Evolutionary conservation across 2,797 vertebrate genomes (phyloP).

Genomic region (Periparus ater): DNA sequence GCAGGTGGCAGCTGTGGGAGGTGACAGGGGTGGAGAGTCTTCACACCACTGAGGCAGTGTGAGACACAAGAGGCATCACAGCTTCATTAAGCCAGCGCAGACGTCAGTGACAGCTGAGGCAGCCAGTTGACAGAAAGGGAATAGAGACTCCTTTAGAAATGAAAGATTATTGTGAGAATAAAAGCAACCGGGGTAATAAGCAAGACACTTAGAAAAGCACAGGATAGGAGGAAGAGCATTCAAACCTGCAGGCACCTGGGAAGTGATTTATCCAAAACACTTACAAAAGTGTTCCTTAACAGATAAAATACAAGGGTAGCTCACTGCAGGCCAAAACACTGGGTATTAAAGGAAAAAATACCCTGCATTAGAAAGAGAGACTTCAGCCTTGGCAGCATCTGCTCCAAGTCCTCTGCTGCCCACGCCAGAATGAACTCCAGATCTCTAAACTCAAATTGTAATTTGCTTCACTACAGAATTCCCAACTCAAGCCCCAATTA

Average conservation of each 20-base stretch:
- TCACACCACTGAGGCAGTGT: neutral
- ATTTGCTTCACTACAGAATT: slow-evolving; percentile 1
- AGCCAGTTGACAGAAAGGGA: neutral
- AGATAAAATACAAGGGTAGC: neutral
- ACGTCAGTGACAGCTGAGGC: neutral
- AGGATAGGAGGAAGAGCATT: neutral
- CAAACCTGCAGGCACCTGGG: neutral
- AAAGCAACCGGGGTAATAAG: neutral
- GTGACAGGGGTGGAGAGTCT: neutral
- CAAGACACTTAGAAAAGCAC: neutral
- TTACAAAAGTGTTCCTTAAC: neutral
- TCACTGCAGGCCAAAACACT: neutral
- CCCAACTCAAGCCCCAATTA: neutral
- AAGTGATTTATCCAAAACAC: neutral
- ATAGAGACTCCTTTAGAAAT: neutral
- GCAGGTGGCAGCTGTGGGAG: neutral
- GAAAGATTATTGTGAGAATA: neutral
- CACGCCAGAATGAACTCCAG: neutral
- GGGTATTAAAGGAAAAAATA: neutral
- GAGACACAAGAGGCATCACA: neutral
- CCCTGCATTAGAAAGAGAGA: neutral
- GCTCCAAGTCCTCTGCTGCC: neutral
- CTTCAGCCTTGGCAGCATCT: neutral
- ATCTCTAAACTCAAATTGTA: neutral
- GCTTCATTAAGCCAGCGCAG: neutral